phyloP scores from a whole-genome alignment of 2,113 vertebrate species.

The Erinaceus europaeus region DNA sequence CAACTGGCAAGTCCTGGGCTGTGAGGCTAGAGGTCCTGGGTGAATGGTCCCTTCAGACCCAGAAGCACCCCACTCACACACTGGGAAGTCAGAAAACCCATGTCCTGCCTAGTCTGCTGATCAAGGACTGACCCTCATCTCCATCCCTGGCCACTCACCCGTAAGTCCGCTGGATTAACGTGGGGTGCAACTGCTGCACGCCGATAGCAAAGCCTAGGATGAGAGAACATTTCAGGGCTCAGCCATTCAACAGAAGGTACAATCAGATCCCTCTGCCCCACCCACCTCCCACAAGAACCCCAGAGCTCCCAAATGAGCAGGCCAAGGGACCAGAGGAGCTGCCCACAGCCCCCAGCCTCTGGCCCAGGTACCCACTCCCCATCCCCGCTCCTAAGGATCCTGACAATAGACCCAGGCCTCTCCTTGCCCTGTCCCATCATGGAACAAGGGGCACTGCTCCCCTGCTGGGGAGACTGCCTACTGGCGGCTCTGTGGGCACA shows the following conservation, averaged over 20 bases:
- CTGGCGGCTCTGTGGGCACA: not conserved
- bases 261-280: not conserved
- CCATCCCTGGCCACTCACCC: no score
- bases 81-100: constrained; percentile 48
- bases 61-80: not conserved
- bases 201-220: constrained; percentile 92
- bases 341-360: not conserved
- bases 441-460: not conserved
- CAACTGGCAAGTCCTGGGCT: accelerated
- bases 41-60: not conserved
- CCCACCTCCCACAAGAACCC: not conserved
- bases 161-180: constrained; percentile 95
- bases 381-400: no score
- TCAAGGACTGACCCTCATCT: no score
- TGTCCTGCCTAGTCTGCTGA: not conserved
- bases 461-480: not conserved
- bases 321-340: not conserved
- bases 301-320: not conserved
- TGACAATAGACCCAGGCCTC: not conserved
- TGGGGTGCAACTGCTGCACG: constrained; percentile 94
- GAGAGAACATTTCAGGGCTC: not conserved
- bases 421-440: not conserved
- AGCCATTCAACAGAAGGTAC: not conserved
- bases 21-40: not conserved
- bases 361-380: not conserved